A percentile compares a stretch with the other conserved stretches of the same genome.
Conservation (phyloP, 2,888 invertebrate species). For the Drosophila neonasuta region DNA sequence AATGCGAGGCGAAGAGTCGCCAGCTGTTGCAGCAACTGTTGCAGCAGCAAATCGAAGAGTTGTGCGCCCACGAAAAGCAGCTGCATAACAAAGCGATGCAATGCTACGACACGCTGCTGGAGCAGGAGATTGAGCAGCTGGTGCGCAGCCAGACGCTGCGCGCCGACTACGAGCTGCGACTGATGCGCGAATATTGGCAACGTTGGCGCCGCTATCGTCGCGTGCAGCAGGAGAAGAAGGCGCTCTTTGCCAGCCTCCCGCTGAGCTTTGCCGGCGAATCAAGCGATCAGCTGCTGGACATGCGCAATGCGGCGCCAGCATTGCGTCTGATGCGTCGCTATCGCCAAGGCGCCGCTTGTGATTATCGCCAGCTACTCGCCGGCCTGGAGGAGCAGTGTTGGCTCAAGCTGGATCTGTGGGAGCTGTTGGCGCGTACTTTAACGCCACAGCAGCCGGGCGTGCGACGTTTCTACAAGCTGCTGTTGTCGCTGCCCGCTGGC, state of each 20-base stretch:
- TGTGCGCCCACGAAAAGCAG: constrained; percentile 32
- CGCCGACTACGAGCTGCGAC: constrained; percentile 70
- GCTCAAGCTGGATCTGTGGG: constrained; percentile 73
- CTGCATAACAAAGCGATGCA: constrained; percentile 8
- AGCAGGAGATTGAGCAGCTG: constrained; percentile 4
- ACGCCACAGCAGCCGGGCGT: constrained; percentile 53
- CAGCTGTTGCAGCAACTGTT: constrained; percentile 17
- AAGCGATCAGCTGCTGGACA: constrained; percentile 59
- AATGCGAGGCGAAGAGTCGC: background rate
- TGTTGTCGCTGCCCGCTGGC: constrained; percentile 74
- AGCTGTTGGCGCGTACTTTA: constrained; percentile 53
- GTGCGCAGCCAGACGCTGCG: constrained; percentile 9
- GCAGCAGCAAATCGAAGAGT: background rate
- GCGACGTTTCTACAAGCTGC: constrained; percentile 74
- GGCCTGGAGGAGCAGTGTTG: constrained; percentile 46
- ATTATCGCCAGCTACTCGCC: constrained; percentile 65
- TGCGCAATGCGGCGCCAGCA: constrained; percentile 62
- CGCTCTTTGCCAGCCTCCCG: constrained; percentile 84
- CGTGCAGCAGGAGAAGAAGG: constrained; percentile 82
- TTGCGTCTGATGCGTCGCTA: constrained; percentile 83
- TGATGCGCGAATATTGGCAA: constrained; percentile 81
- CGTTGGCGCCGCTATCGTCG: constrained; percentile 83
- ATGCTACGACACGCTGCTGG: constrained; percentile 27
- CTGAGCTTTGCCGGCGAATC: constrained; percentile 83
- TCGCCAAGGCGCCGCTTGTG: constrained; percentile 81